These are phyloP conservation scores for Bos indicus DNA, from an alignment of 2,113 vertebrate species.

Conservation along the genomic window DNA sequence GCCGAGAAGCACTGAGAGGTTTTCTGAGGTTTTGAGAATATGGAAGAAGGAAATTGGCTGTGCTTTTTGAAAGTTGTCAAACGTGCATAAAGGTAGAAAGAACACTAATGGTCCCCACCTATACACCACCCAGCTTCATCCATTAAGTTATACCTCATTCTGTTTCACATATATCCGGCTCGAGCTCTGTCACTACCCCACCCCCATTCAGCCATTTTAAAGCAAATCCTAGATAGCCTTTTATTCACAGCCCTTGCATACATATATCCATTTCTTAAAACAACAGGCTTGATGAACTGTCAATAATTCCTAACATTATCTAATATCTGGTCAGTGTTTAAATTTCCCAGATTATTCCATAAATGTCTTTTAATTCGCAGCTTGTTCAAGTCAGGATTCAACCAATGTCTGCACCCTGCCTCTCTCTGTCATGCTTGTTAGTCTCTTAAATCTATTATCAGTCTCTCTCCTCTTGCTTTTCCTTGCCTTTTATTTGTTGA, in stretches of 20 bases:
- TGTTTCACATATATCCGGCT: neutral
- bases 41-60: neutral
- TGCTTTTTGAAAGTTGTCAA: neutral
- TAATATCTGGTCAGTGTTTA: neutral
- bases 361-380: neutral
- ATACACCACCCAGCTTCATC: too few species aligned
- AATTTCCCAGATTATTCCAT: neutral
- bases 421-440: neutral
- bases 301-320: neutral
- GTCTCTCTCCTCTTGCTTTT: neutral
- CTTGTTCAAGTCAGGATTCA: neutral
- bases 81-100: neutral
- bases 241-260: neutral
- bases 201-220: neutral
- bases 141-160: neutral
- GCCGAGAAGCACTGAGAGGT: neutral
- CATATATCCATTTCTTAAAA: neutral
- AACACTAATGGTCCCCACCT: too few species aligned
- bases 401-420: neutral
- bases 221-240: neutral
- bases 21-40: neutral
- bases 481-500: too few species aligned
- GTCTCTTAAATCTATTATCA: neutral
- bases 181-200: neutral
- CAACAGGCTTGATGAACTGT: neutral